These are phyloP conservation scores for Euura saliciscinereae DNA, from an alignment of 1,140 invertebrate species.

Conservation along the genomic window DNA sequence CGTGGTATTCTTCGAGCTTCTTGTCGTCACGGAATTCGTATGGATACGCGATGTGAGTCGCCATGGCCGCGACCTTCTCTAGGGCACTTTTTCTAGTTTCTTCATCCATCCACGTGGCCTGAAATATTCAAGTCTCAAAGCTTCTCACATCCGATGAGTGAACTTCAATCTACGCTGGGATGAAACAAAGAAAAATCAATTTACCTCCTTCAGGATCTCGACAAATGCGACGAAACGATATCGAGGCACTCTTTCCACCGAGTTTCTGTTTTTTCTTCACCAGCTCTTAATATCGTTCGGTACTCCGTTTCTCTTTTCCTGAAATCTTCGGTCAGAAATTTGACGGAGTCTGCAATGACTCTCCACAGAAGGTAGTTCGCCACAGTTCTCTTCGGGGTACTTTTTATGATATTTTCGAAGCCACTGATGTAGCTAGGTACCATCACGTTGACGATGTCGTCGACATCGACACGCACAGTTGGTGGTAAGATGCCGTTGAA, in stretches of 20 bases:
- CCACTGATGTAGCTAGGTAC: conserved; percentile 78
- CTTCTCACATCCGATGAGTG: no score
- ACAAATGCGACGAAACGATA: conserved; percentile 66
- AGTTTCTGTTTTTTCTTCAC: conserved; percentile 75
- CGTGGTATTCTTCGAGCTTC: conserved; percentile 79
- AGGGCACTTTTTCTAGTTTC: conserved; percentile 74
- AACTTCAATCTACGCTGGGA: neutral
- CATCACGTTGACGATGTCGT: conserved; percentile 82
- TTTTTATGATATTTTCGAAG: conserved; percentile 65
- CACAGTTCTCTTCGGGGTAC: conserved; percentile 59
- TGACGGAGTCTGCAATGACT: conserved; percentile 72
- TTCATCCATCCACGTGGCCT: conserved; percentile 90
- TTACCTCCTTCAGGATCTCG: conserved; percentile 44
- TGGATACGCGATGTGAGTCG: conserved; percentile 81
- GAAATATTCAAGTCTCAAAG: conserved; percentile 20
- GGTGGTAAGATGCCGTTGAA: conserved; percentile 76
- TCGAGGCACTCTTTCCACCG: conserved; percentile 87
- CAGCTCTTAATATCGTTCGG: conserved; percentile 71
- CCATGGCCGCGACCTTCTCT: conserved; percentile 76
- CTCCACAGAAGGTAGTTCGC: conserved; percentile 88
- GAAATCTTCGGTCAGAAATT: conserved; percentile 76
- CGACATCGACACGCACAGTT: conserved; percentile 63
- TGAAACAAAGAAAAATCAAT: conserved; percentile 11
- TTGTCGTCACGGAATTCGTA: conserved; percentile 78
- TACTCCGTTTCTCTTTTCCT: conserved; percentile 75